Evolutionary conservation across 2,888 invertebrate genomes (phyloP), one percentile per base, ranked within the genome.

Genomic region (Lasius platythorax): DNA sequence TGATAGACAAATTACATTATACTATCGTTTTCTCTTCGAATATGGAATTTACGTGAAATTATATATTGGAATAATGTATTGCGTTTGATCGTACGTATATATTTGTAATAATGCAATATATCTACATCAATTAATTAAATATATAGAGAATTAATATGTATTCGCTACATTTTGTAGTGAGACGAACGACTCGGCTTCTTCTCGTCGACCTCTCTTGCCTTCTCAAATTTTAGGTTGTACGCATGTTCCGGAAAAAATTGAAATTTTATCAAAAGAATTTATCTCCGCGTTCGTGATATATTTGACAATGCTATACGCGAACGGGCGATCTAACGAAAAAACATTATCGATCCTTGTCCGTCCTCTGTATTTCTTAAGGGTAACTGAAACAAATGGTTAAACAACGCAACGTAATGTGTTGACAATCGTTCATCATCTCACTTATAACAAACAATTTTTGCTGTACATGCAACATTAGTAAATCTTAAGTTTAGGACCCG

Each of bases 191-290:
- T 15, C 28, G 11, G 15, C 5, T 43, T 73, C 8, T 37, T 23
- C 28, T 46, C 12, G n/a, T 30, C 11, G 12, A 72, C 37, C 15
- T 66, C 23, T 74, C 8, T 18, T 50, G 43, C 15, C 43, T 50
- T n/a, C 2, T 85, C 30, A 56, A 66, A 63, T 50, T 28, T 64
- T 2, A 18, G 76, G 73, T 15, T 87, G 43, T 12, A n/a, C 23
- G 15, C 85, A 75, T 18, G 67, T 63, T 33, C 86, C 85, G 40
- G 23, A 28, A 15, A 90, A 89, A 30, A 90, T 33, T 0, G 40
- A 12, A 56, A 58, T 6, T 28, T 33, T 23, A 15, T 63, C 3
- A 2, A n/a, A 8, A 0, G 12, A 18, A 61, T 46, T 18, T 23
- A 40, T n/a, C 33, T 18, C 11, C 3, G n/a, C 5, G 12, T 64